Evolutionary conservation across 2,888 invertebrate genomes (phyloP).

Genomic region (Hanleya hanleyi): DNA sequence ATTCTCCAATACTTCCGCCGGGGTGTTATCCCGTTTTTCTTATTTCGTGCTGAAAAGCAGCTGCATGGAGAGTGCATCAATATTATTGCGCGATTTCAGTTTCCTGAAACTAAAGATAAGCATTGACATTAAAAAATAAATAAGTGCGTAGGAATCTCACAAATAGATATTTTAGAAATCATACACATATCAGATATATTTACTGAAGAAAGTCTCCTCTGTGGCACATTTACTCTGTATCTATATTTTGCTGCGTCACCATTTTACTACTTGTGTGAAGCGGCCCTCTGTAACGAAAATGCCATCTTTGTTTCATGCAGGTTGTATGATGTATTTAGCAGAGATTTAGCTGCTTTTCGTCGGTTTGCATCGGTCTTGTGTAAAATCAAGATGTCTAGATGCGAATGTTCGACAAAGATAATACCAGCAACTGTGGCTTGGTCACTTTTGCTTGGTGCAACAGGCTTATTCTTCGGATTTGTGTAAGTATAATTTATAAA

Average conservation of each 20-base stretch:
- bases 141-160: too few relatives aligned
- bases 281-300: slow-evolving; percentile 39
- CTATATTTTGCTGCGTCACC: slow-evolving; percentile 11
- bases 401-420: slow-evolving; percentile 63
- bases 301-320: slow-evolving; percentile 44
- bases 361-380: slow-evolving; percentile 7
- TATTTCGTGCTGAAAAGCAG: too few relatives aligned
- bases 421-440: slow-evolving; percentile 97
- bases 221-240: too few relatives aligned
- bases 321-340: slow-evolving; percentile 11
- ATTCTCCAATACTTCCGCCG: too few relatives aligned
- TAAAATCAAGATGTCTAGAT: slow-evolving; percentile 54
- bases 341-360: slow-evolving; percentile 19
- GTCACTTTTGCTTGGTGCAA: slow-evolving; percentile 94
- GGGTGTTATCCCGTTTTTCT: too few relatives aligned
- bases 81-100: too few relatives aligned
- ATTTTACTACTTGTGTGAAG: slow-evolving; percentile 29
- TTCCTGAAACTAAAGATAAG: too few relatives aligned
- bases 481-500: slow-evolving; percentile 98
- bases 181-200: too few relatives aligned
- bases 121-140: too few relatives aligned
- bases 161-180: too few relatives aligned
- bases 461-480: slow-evolving; percentile 96
- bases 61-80: too few relatives aligned
- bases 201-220: too few relatives aligned